Base-by-base conservation (phyloP, 64 coral and sea anemone genomes). In the Pocillopora verrucosa region DNA sequence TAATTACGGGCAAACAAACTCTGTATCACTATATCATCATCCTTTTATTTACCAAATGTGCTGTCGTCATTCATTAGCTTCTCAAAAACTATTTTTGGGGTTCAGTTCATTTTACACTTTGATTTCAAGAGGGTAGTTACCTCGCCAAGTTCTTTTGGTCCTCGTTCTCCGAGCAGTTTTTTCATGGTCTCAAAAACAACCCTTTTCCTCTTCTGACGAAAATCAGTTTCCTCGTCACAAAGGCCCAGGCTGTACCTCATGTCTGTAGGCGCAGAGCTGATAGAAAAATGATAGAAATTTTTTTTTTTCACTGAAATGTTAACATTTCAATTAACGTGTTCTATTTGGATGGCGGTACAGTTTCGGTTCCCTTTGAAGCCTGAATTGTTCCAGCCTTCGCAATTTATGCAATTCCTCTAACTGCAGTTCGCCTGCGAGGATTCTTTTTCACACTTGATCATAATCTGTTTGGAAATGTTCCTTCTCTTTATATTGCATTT, bases 121-220 rank as follows among this genome's bases (percentile, higher is more conserved):
- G 20, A 25, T 70, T 24, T 24, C 22, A 70, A 20, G 19, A 24
- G 1, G 2, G 20, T 70, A 24, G 38, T 10, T 72, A 92, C 91
- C 85, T 92, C 84, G 10, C 81, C 16, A 5, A 81, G 9, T 4
- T 26, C 64, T 36, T 88, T 80, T 16, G 84, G 91, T 36, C 75
- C 91, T 58, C 22, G 16, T 10, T 92, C 61, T 15, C 75, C 85
- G 1, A 92, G 76, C 0, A 80, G 24, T 36, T 35, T 56, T 16
- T 76, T 83, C 80, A 91, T 91, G 56, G 89, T 60, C 1, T 91
- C 51, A 34, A 88, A 92, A 15, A 92, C 76, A 30, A 78, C 5
- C n/a, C 87, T 45, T 36, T 69, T 91, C 61, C 91, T 87, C 36
- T 92, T 70, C n/a, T 37, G 9, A 17, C 60, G 20, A 51, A 80